phyloP scores from a whole-genome alignment of 1,140 invertebrate genomes.

The Drosophila mojavensis region DNA sequence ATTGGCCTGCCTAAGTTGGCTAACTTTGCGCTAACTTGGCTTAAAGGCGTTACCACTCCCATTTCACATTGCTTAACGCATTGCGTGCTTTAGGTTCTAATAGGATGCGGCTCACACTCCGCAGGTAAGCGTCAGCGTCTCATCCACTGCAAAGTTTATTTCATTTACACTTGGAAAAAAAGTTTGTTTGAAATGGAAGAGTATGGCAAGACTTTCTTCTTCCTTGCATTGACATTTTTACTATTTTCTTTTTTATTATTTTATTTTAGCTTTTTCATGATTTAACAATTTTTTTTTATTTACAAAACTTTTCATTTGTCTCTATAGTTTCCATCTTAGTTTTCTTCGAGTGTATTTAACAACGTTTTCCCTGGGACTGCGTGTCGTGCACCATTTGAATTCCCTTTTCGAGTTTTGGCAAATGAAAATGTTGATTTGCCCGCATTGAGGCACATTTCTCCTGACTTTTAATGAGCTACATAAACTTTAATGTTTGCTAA shows the following conservation, averaged over 20 bases:
- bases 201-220: too few species aligned
- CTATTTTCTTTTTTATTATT: too few species aligned
- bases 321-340: neutral
- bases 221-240: too few species aligned
- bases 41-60: slow-evolving; percentile 11
- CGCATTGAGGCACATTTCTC: slow-evolving; percentile 29
- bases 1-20: slow-evolving; percentile 26
- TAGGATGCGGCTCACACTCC: neutral
- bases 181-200: neutral
- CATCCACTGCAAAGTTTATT: slow-evolving; percentile 58
- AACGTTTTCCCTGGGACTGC: slow-evolving; percentile 33
- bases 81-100: slow-evolving; percentile 28
- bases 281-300: too few species aligned
- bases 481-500: slow-evolving; percentile 46
- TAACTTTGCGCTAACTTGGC: slow-evolving; percentile 21
- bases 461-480: slow-evolving; percentile 42
- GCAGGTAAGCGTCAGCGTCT: slow-evolving; percentile 1
- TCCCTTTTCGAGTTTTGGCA: slow-evolving; percentile 35
- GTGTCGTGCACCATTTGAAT: slow-evolving; percentile 34
- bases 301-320: neutral
- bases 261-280: too few species aligned
- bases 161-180: slow-evolving; percentile 32
- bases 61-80: slow-evolving; percentile 9
- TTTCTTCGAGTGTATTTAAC: slow-evolving; percentile 1
- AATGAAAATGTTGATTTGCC: slow-evolving; percentile 71